Conservation (phyloP, 1,140 invertebrate genomes). For the Leguminivora glycinivorella region DNA sequence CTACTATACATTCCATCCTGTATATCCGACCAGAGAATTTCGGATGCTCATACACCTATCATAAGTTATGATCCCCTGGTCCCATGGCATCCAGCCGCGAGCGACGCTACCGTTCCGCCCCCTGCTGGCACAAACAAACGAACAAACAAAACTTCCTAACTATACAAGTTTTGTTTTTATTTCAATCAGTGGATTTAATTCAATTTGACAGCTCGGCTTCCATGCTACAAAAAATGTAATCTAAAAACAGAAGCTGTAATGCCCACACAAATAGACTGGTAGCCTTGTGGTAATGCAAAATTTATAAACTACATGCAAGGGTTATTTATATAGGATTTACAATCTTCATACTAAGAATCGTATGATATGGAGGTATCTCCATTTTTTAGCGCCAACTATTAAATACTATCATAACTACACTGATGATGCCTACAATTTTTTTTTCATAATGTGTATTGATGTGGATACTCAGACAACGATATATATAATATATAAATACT, state of each 20-base stretch:
- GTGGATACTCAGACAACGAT: no score
- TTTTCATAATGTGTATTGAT: no score
- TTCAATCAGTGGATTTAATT: slow-evolving; percentile 44
- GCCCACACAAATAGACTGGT: slow-evolving; percentile 33
- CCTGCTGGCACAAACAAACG: slow-evolving; percentile 41
- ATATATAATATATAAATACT: no score
- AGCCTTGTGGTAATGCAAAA: slow-evolving; percentile 9
- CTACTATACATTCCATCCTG: not conserved
- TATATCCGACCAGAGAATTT: not conserved
- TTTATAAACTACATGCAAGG: no score
- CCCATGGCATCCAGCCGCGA: slow-evolving; percentile 35
- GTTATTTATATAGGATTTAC: no score
- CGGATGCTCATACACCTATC: not conserved
- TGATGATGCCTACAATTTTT: no score
- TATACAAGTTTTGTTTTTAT: slow-evolving; percentile 40
- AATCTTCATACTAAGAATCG: no score
- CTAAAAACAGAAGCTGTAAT: slow-evolving; percentile 31
- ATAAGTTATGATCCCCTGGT: slow-evolving; percentile 11
- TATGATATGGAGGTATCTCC: no score
- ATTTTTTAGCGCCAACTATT: no score
- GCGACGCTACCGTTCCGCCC: slow-evolving; percentile 55
- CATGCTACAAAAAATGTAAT: slow-evolving; percentile 36
- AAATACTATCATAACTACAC: no score
- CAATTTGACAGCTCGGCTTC: slow-evolving; percentile 40
- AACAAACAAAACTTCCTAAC: slow-evolving; percentile 36